Evolutionary conservation across 2,888 invertebrate species (phyloP), one percentile per base, ranked within the genome.

Genomic region (Sesamia inferens): DNA sequence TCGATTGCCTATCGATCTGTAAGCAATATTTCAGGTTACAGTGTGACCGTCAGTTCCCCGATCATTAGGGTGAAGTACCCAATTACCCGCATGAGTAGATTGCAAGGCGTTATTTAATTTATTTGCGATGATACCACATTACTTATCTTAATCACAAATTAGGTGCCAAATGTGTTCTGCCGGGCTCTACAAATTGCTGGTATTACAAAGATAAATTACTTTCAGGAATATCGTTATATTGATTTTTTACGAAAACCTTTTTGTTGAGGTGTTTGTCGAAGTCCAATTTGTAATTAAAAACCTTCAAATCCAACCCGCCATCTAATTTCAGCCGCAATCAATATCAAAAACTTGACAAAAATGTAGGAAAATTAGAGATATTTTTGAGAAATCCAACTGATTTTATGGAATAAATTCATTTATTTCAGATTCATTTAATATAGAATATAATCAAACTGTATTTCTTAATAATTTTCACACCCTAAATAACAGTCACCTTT

Each of bases 91-190:
- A 13, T 63, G 71, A 76, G 68, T 51, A 58, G 69, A 74, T 74
- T 74, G 71, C 69, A 13, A 39, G 58, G n/a, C 63, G 62, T 69
- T 81, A 79, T 71, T 82, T 73, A 79, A 79, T 82, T 79, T 76
- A 78, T 82, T 69, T 69, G 71, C 55, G 22, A 47, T 67, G 58
- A 57, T 62, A 66, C 48, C 55, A 51, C 57, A 77, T 80, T 76
- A 65, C 61, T 67, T 54, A 54, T 78, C 65, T 19, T 47, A 78
- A 65, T 66, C 51, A 78, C 19, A 78, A 78, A 78, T 78, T 73
- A 78, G 63, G 51, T 68, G 73, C 47, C 55, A 78, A 77, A 77
- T 64, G n/a, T 63, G 54, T 54, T 54, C n/a, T 54, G n/a, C 61
- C 42, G 16, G 24, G 31, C 4, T 5, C 8, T n/a, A 58, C 58